These are phyloP conservation scores for Sapayoa aenigma DNA, from an alignment of 2,113 vertebrate genomes.

Conservation along the genomic window DNA sequence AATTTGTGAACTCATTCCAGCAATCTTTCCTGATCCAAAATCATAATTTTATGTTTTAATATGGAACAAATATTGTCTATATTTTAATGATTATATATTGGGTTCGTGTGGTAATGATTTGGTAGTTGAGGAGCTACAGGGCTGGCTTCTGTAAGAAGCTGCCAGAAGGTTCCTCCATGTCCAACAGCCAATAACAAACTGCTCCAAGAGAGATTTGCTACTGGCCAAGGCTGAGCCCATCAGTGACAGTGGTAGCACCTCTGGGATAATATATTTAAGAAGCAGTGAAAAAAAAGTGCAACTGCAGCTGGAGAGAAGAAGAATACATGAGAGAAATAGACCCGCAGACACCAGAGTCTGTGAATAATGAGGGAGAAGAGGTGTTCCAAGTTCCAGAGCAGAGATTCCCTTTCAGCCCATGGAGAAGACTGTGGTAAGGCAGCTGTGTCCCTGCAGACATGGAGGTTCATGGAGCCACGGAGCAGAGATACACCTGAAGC, in stretches of 20 bases:
- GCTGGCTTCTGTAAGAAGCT: not conserved
- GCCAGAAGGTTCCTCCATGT: not conserved
- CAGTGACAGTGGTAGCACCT: not conserved
- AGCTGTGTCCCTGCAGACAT: not conserved
- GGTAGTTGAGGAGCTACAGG: not conserved
- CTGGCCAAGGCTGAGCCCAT: not conserved
- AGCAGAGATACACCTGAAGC: not conserved
- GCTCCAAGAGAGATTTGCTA: not conserved
- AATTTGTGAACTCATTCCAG: not conserved
- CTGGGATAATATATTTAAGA: not conserved
- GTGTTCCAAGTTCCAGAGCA: not conserved
- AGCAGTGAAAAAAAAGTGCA: not conserved
- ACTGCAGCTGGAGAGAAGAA: not conserved
- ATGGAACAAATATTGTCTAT: not conserved
- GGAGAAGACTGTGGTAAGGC: not conserved
- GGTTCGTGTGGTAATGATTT: not conserved
- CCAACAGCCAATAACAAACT: not conserved
- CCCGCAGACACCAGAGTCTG: not conserved
- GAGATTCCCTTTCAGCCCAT: not conserved
- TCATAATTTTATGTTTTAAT: not conserved
- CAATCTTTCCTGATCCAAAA: not conserved
- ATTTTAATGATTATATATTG: not conserved
- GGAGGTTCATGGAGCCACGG: not conserved
- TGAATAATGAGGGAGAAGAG: not conserved
- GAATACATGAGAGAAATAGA: not conserved